Evolutionary conservation across 1,140 invertebrate species (phyloP), one percentile per base, ranked within the genome.

Genomic region (Lysiphlebus fabarum): DNA sequence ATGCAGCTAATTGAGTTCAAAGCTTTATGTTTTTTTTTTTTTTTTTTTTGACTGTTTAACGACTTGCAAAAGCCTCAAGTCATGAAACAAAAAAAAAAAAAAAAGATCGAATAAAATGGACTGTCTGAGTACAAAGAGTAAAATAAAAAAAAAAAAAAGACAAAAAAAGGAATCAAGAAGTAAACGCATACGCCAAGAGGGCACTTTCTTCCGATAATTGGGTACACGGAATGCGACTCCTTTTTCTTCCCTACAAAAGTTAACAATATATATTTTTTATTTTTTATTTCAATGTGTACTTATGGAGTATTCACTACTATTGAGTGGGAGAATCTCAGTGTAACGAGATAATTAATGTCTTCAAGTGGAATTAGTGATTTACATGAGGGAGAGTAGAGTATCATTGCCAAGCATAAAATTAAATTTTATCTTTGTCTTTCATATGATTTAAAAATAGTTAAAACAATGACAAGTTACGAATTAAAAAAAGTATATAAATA

Each of bases 311-410:
- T 36, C 38, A 36, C 55, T 40, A 57, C 55, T 40, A 57, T 57
- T 41, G 61, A 44, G 61, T 62, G 61, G 62, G 50, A 58, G 50
- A 44, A 26, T 26, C 17, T 26, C 17, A 64, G 66, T 61, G 67
- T 71, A 73, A 75, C 70, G 73, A 73, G 71, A 75, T 75, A 75
- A 75, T 75, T 75, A 75, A 75, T 75, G 72, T 73, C 64, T 66
- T 65, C 36, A 36, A 64, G 59, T 61, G 68, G 70, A 75, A 73
- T 75, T 75, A 75, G 70, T 69, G 69, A 75, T 75, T 75, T 75
- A 75, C 73, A 73, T 73, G 68, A 70, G 64, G 61, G 50, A 53
- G 65, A 64, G 43, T 12, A 5, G 5, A n/a, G 11, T 45, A 45
- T 45, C 8, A n/a, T 45, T 45, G 42, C 17, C 53, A 50, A 42